These are phyloP conservation scores for Camponotus pennsylvanicus DNA, from an alignment of 1,140 invertebrate species.

Conservation along the genomic window DNA sequence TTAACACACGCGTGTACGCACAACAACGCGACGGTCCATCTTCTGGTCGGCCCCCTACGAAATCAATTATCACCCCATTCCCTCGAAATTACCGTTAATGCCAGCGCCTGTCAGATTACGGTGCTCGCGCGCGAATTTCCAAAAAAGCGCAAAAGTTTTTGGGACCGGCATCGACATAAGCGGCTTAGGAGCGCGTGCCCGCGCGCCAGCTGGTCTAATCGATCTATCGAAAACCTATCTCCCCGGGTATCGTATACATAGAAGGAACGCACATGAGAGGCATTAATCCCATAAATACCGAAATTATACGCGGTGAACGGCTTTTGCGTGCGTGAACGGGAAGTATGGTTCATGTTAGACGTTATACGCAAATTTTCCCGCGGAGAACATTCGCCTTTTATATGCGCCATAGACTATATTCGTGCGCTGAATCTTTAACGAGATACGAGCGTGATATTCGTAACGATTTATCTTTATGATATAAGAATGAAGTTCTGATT, in stretches of 20 bases:
- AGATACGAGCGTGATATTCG: slow-evolving; percentile 1
- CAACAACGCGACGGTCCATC: not conserved
- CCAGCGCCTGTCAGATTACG: slow-evolving; percentile 76
- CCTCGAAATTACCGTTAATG: slow-evolving; percentile 73
- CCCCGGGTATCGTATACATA: slow-evolving; percentile 58
- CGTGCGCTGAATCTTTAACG: slow-evolving; percentile 37
- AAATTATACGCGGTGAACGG: slow-evolving; percentile 76
- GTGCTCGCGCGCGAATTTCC: slow-evolving; percentile 69
- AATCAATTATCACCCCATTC: slow-evolving; percentile 77
- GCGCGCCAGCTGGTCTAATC: slow-evolving; percentile 74
- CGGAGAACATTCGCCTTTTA: slow-evolving; percentile 8
- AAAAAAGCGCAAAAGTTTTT: slow-evolving; percentile 81
- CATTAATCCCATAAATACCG: slow-evolving; percentile 81
- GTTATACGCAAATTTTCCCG: slow-evolving; percentile 46
- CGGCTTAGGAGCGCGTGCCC: slow-evolving; percentile 76
- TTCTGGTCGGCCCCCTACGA: not conserved
- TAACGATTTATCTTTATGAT: slow-evolving; percentile 15
- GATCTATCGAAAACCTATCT: slow-evolving; percentile 76
- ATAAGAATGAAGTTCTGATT: not conserved
- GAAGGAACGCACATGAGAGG: slow-evolving; percentile 15
- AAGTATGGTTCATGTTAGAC: not conserved
- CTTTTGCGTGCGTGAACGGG: not conserved
- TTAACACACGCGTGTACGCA: not conserved
- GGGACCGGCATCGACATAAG: slow-evolving; percentile 72
- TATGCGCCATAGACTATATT: slow-evolving; percentile 14